A percentile compares a stretch with the other conserved stretches of the same genome.
Evolutionary conservation across 2,888 invertebrate genomes (phyloP).

Genomic region (Lucinisca nassula): DNA sequence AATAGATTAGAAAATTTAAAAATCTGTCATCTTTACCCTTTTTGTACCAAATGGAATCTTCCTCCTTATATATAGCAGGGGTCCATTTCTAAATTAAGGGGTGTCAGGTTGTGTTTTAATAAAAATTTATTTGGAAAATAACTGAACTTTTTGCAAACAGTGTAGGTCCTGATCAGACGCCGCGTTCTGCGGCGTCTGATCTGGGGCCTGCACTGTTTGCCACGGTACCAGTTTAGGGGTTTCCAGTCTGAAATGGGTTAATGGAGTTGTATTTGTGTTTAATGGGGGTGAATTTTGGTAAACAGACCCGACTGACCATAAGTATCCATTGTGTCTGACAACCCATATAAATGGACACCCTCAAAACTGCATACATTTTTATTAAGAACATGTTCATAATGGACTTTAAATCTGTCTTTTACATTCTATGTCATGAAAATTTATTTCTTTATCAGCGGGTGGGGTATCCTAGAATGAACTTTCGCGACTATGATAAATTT

Average conservation of each 20-base stretch:
- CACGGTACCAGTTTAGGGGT: no score
- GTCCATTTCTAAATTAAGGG: no score
- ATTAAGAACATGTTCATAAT: not conserved
- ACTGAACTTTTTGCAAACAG: no score
- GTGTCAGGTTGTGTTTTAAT: no score
- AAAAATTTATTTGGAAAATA: no score
- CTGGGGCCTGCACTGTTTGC: no score
- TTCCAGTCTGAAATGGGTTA: no score
- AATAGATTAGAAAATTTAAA: not conserved
- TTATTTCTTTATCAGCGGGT: slow-evolving; percentile 12
- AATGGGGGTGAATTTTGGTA: not conserved
- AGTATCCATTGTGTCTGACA: not conserved
- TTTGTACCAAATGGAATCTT: no score
- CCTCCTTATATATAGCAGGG: no score
- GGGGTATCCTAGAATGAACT: not conserved
- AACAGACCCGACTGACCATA: not conserved
- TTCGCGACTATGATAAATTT: not conserved
- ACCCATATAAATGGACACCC: not conserved
- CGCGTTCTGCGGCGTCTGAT: no score
- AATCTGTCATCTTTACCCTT: not conserved
- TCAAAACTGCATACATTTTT: not conserved
- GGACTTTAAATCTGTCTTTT: not conserved
- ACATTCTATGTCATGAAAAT: slow-evolving; percentile 4
- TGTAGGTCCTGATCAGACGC: no score
- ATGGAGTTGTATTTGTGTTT: not conserved